A percentile compares a stretch with the other conserved stretches of the same genome.
phyloP scores from a whole-genome alignment of 2,113 vertebrate species.

The Bubo scandiacus region DNA sequence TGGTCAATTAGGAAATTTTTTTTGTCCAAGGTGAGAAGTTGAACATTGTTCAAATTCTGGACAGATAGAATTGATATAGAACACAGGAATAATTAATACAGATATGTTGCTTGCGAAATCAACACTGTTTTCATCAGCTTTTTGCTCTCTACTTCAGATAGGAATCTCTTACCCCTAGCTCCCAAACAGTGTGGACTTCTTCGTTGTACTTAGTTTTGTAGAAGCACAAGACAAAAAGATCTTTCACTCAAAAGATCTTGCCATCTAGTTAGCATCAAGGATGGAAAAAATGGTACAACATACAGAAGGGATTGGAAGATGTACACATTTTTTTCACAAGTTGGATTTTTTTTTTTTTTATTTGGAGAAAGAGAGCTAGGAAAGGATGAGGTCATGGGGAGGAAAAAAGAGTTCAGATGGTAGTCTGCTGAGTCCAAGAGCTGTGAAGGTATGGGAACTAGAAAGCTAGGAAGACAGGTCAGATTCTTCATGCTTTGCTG shows the following conservation, averaged over 20 bases:
- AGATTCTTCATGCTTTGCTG: neutral
- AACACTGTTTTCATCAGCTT: neutral
- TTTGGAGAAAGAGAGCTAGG: neutral
- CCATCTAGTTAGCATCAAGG: neutral
- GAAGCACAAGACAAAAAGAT: neutral
- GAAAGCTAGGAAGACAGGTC: neutral
- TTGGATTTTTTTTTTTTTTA: neutral
- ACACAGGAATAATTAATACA: neutral
- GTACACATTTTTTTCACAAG: neutral
- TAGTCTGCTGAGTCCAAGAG: neutral
- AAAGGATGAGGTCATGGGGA: neutral
- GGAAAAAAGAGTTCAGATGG: neutral
- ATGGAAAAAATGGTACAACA: neutral
- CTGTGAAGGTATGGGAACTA: neutral
- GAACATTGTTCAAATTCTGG: neutral
- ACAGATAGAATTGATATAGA: neutral
- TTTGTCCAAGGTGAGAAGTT: neutral
- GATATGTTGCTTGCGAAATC: neutral
- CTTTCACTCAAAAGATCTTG: neutral
- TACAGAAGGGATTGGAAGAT: neutral
- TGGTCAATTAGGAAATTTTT: neutral
- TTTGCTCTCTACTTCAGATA: neutral
- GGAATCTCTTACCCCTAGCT: neutral
- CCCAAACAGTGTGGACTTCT: neutral
- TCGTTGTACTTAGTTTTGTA: neutral